Conservation (phyloP, 2,113 vertebrate species). For the Eulemur macaco region DNA sequence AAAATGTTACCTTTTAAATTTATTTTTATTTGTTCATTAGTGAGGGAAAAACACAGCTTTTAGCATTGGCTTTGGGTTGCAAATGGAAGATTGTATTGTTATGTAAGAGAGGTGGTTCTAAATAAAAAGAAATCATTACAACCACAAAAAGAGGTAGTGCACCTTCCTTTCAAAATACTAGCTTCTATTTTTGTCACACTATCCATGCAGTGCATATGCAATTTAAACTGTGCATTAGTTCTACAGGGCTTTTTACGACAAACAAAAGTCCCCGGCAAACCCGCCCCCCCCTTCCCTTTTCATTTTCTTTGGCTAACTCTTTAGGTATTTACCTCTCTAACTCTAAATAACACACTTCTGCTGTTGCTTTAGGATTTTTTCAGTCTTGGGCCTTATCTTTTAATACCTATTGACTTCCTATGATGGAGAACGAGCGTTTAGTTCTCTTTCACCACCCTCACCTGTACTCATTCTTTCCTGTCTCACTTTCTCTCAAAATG, state of each 20-base stretch:
- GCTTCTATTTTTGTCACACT: constrained; percentile 23
- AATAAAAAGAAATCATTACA: not conserved
- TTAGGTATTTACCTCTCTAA: not conserved
- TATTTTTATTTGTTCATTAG: constrained; percentile 62
- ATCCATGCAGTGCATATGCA: not conserved
- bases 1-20: constrained; percentile 48
- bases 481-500: not conserved
- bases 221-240: not conserved
- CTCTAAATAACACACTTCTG: not conserved
- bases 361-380: not conserved
- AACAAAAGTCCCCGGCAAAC: not conserved
- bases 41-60: constrained; percentile 39
- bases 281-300: not conserved
- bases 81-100: constrained; percentile 14
- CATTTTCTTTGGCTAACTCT: not conserved
- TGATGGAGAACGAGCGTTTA: not conserved
- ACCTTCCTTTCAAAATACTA: constrained; percentile 53
- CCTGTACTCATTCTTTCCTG: not conserved
- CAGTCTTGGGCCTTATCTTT: not conserved
- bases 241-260: constrained; percentile 26
- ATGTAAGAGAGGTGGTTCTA: not conserved
- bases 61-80: constrained; percentile 21
- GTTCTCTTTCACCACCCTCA: not conserved
- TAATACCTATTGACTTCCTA: not conserved
- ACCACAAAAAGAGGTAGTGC: not conserved